A percentile compares a stretch with the other conserved stretches of the same genome.
Evolutionary conservation across 2,888 invertebrate species (phyloP).

Genomic region (Brachynemurus nebulosus): DNA sequence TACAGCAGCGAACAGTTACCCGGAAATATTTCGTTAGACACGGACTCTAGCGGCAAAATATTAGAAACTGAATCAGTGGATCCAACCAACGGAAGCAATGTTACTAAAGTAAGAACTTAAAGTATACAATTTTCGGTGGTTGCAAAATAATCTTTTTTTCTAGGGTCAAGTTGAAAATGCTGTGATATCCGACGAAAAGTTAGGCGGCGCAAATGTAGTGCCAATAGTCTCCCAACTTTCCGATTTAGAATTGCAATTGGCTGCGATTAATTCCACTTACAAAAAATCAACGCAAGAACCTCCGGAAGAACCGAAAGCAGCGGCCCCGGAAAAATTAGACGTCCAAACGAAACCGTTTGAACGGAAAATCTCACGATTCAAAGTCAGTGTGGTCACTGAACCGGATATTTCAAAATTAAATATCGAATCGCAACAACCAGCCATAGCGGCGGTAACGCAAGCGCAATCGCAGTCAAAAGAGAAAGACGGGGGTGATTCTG

Average conservation of each 20-base stretch:
- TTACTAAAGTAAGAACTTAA: too few relatives aligned
- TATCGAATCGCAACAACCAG: slow-evolving; percentile 15
- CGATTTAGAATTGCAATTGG: slow-evolving; percentile 45
- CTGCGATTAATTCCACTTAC: slow-evolving; percentile 36
- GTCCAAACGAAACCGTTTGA: slow-evolving; percentile 16
- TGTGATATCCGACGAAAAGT: too few relatives aligned
- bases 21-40: slow-evolving; percentile 12
- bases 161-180: too few relatives aligned
- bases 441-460: slow-evolving; percentile 12
- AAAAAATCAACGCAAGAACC: slow-evolving; percentile 3
- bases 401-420: slow-evolving; percentile 27
- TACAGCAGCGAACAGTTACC: slow-evolving; percentile 10
- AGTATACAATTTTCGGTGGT: too few relatives aligned
- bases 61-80: too few relatives aligned
- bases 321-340: neutral
- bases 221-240: slow-evolving; percentile 37
- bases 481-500: neutral
- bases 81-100: too few relatives aligned
- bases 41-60: too few relatives aligned
- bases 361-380: slow-evolving; percentile 35
- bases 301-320: neutral
- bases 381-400: slow-evolving; percentile 38
- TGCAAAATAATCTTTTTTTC: too few relatives aligned
- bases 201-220: slow-evolving; percentile 21
- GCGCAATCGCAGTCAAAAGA: neutral